Base-by-base conservation (phyloP, 2,113 vertebrate genomes). In the Tylochromis polylepis region DNA sequence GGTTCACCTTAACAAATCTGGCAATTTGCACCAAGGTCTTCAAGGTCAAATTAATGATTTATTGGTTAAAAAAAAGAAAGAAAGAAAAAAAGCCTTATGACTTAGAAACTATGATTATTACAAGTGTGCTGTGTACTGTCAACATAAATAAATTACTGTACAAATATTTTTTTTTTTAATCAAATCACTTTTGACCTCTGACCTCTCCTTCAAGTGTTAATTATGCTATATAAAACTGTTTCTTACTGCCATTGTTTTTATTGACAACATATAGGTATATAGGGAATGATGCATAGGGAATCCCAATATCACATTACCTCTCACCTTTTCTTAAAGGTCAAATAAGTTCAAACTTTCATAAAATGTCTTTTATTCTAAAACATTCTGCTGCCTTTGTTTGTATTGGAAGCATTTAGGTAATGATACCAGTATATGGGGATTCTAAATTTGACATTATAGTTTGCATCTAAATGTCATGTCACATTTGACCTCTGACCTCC, bases 261-360 rank as follows among this genome's bases (percentile, higher is more conserved):
- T n/a, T n/a, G n/a, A 18, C 10, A 56, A 6, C 59, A 62, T 38
- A 38, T 10, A 9, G 34, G 9, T 3, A 10, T 1, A 62, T 16
- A 36, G 59, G 59, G 59, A 36, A 7, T 4, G 59, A 62, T 7
- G 16, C 59, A 62, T 16, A 0, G 59, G 5, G 59, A 34, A 11
- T 34, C 59, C 29, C 34, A 29, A 34, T 5, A 11, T 62, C 59
- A 62, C 4, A 0, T 0, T 18, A 60, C 15, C 58, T 10, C 20
- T 62, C 29, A 62, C 59, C 29, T 62, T 62, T 62, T 34, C 2
- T 20, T 62, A 11, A 20, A 60, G 58, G 29, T 60, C 56, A 58
- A 58, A 58, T 12, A 24, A 57, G 55, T 22, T 57, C 58, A 60
- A 60, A 31, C 3, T 5, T 0, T 20, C 59, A 1, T 34, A 34